A percentile compares a stretch with the other conserved stretches of the same genome.
These are phyloP conservation scores for Oryzias dopingdopingensis DNA, from an alignment of 2,797 vertebrate genomes.

Conservation along the genomic window DNA sequence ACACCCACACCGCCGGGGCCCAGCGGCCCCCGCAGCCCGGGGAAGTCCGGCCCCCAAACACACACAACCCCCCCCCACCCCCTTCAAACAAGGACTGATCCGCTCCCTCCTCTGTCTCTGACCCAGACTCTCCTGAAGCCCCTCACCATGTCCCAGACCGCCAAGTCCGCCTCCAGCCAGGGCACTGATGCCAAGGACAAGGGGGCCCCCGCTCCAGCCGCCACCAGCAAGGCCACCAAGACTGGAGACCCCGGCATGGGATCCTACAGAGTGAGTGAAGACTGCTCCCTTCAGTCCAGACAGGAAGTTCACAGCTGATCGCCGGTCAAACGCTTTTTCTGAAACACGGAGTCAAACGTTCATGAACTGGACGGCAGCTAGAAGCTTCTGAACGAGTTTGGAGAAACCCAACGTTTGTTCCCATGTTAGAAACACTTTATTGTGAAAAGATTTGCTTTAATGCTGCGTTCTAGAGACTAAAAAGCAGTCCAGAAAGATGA, in stretches of 20 bases:
- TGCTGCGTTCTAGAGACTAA: no score
- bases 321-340: no score
- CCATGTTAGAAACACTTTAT: no score
- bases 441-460: no score
- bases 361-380: no score
- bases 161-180: slow-evolving; percentile 82
- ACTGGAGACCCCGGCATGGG: slow-evolving; percentile 80
- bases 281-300: neutral
- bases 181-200: slow-evolving; percentile 86
- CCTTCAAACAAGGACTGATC: neutral
- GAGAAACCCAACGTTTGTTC: no score
- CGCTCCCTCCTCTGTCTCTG: slow-evolving; percentile 20
- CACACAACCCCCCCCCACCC: slow-evolving; percentile 32
- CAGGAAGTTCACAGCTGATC: neutral
- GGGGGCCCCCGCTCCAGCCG: slow-evolving; percentile 75
- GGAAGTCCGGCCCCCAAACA: slow-evolving; percentile 39
- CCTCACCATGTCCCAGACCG: slow-evolving; percentile 88
- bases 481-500: no score
- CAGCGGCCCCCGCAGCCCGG: slow-evolving; percentile 9
- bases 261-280: slow-evolving; percentile 85
- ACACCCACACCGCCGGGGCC: slow-evolving; percentile 46
- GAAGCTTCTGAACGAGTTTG: no score
- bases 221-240: slow-evolving; percentile 81
- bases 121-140: slow-evolving; percentile 72
- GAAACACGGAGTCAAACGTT: no score